phyloP scores from a whole-genome alignment of 2,888 invertebrate species.

The Mythimna vitellina region DNA sequence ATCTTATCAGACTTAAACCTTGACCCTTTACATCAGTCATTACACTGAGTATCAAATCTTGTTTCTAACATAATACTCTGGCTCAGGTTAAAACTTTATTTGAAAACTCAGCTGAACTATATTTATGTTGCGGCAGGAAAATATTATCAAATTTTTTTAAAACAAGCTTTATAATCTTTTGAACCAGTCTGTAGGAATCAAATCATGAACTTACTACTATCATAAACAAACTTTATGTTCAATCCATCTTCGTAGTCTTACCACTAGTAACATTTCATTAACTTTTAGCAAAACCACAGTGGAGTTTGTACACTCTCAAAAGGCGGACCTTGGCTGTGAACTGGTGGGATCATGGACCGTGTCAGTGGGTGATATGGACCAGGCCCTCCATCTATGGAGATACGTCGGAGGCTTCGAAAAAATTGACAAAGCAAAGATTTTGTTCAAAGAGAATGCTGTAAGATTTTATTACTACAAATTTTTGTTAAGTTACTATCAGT shows the following conservation, averaged over 20 bases:
- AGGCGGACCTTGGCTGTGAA: constrained; percentile 94
- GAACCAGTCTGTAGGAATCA: neutral
- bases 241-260: neutral
- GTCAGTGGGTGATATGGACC: constrained; percentile 99
- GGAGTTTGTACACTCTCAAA: constrained; percentile 94
- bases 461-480: constrained; percentile 59
- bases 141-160: neutral
- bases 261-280: constrained; percentile 21
- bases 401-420: constrained; percentile 98
- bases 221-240: constrained; percentile 9
- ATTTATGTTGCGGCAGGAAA: neutral
- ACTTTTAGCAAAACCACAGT: constrained; percentile 93
- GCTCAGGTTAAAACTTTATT: neutral
- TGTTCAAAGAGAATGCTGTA: constrained; percentile 93
- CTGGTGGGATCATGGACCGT: constrained; percentile 99
- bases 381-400: constrained; percentile 98
- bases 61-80: constrained; percentile 5
- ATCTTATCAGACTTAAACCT: constrained; percentile 68
- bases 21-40: constrained; percentile 66
- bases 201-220: neutral
- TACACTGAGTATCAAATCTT: neutral
- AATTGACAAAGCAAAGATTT: constrained; percentile 94
- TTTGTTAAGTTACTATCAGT: constrained; percentile 2
- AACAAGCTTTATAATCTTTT: neutral
- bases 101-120: neutral